Evolutionary conservation across 1,140 invertebrate genomes (phyloP), one percentile per base, ranked within the genome.

Genomic region (Neoseiulus cucumeris): DNA sequence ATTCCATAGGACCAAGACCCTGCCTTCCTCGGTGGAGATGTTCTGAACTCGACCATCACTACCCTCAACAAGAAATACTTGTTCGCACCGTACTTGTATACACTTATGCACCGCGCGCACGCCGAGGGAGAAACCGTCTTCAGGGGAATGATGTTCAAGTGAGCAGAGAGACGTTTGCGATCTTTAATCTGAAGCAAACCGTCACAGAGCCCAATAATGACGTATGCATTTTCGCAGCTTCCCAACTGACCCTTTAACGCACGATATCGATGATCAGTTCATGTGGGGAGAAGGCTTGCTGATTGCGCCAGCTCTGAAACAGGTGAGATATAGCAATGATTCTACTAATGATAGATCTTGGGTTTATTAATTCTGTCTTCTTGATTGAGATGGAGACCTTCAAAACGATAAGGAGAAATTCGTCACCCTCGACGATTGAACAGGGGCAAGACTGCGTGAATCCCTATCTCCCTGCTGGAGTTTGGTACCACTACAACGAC

Each of bases 121-220:
- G 71, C 75, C 1, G 76, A 76, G 69, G 87, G 86, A 0, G 79
- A 82, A 30, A 84, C 86, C 18, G 87, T 90, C 0, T 82, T 82
- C 1, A 76, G 85, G 39, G 86, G 87, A 9, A 72, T 90, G 59
- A 88, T 89, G 76, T 84, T 86, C 71, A 83, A 86, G 85, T 87
- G 22, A 25, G 51, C 22, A 44, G 12, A n/a, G n/a, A n/a, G n/a
- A n/a, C n/a, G 2, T 44, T 29, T 14, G 30, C 41, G 20, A 42
- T n/a, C n/a, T n/a, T n/a, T n/a, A n/a, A n/a, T n/a, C n/a, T n/a
- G n/a, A n/a, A n/a, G n/a, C n/a, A n/a, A n/a, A n/a, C n/a, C n/a
- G n/a, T n/a, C n/a, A n/a, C n/a, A n/a, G n/a, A n/a, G n/a, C n/a
- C n/a, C n/a, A n/a, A n/a, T n/a, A n/a, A n/a, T n/a, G n/a, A n/a